Evolutionary conservation across 2,888 invertebrate genomes (phyloP).

Genomic region (Perizoma flavofasciatum): DNA sequence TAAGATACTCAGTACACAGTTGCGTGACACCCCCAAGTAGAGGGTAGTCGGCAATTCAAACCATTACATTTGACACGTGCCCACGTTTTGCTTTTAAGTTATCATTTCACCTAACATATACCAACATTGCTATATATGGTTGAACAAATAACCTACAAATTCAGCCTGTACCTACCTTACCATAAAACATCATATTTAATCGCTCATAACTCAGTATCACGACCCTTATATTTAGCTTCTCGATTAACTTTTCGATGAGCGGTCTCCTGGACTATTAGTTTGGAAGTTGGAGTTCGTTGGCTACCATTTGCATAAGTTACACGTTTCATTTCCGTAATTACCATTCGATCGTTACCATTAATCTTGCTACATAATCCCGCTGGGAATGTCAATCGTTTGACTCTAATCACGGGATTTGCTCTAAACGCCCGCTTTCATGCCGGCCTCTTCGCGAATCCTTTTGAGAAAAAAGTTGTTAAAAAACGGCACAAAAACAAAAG

Average conservation of each 20-base stretch:
- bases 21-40: too few relatives aligned
- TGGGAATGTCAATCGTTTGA: constrained; percentile 67
- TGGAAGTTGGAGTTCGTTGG: constrained; percentile 50
- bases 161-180: too few relatives aligned
- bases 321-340: constrained; percentile 73
- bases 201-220: constrained; percentile 9
- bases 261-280: constrained; percentile 60
- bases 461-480: constrained; percentile 74
- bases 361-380: constrained; percentile 65
- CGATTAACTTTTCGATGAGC: constrained; percentile 34
- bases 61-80: too few relatives aligned
- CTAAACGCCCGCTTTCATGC: constrained; percentile 64
- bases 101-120: too few relatives aligned
- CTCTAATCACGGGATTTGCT: constrained; percentile 71
- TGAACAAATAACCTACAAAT: too few relatives aligned
- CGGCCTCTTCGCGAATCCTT: constrained; percentile 68
- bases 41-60: too few relatives aligned
- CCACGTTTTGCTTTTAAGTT: too few relatives aligned
- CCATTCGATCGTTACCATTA: constrained; percentile 68
- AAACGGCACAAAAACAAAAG: constrained; percentile 77
- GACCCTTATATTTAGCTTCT: constrained; percentile 23
- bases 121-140: too few relatives aligned
- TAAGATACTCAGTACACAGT: too few relatives aligned
- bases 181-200: constrained; percentile 4
- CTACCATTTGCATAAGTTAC: constrained; percentile 72